Conservation (phyloP, 2,888 invertebrate genomes). For the Timema podura region DNA sequence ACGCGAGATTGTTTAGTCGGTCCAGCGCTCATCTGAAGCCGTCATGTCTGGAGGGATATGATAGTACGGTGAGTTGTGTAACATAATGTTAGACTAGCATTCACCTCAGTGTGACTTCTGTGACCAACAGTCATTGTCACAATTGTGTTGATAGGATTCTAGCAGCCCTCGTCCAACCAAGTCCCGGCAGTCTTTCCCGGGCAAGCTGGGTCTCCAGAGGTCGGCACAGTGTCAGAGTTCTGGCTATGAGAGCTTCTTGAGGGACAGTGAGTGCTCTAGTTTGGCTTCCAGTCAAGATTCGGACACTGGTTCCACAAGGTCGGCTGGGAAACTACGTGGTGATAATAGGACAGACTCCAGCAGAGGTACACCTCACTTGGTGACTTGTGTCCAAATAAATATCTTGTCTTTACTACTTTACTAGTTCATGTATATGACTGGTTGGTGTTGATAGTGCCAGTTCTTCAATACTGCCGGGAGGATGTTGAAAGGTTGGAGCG, state of each 20-base stretch:
- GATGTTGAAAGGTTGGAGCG: slow-evolving; percentile 50
- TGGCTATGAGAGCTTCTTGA: slow-evolving; percentile 86
- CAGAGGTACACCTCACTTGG: no score
- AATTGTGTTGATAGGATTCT: slow-evolving; percentile 60
- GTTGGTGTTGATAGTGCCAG: slow-evolving; percentile 29
- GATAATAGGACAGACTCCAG: no score
- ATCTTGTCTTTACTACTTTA: no score
- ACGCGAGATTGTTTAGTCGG: slow-evolving; percentile 19
- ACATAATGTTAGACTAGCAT: no score
- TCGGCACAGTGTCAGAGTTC: slow-evolving; percentile 56
- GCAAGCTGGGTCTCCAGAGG: slow-evolving; percentile 1
- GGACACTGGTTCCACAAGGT: neutral
- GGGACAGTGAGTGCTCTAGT: slow-evolving; percentile 85
- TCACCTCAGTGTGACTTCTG: no score
- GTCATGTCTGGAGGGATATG: neutral
- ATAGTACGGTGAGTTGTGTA: neutral
- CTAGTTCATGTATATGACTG: no score
- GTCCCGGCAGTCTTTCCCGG: slow-evolving; percentile 13
- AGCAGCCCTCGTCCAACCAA: slow-evolving; percentile 39
- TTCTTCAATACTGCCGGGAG: slow-evolving; percentile 48
- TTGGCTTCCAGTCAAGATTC: slow-evolving; percentile 60
- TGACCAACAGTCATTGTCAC: no score
- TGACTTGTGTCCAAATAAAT: no score
- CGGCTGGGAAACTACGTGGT: no score
- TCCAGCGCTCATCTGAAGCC: neutral